Base-by-base conservation (phyloP, 2,113 vertebrate species). In the Clarias batrachus region DNA sequence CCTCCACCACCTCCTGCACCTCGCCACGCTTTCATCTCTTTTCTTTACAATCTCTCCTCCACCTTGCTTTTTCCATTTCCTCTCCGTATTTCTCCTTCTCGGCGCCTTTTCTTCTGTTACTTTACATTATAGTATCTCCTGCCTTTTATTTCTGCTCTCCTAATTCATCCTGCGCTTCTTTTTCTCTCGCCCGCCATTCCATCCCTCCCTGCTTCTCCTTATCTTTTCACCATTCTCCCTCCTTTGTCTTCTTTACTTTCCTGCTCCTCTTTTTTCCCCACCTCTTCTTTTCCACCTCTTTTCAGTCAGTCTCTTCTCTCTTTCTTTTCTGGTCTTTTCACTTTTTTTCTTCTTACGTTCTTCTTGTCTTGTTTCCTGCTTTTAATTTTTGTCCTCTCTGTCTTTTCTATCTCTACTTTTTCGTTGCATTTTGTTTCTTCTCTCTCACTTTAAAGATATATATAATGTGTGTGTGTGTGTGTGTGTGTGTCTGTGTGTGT, bases 391-490 rank as follows among this genome's bases (percentile, higher is more conserved):
- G 41, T 60, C 41, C 14, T 21, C 25, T 68, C 41, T 57, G 21
- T 37, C 12, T 37, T 68, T 48, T 70, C 48, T 25, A 3, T 60
- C 33, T n/a, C 16, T 16, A 60, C 77, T 41, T 7, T 6, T 21
- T 65, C 57, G 63, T 27, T 48, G n/a, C 23, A 11, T 25, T 4
- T 41, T 41, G 6, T 63, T 63, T 76, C 21, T 52, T 52, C 48
- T 71, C 33, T 59, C 14, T 74, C 5, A 0, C 60, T 25, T 48
- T 78, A n/a, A 0, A 73, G 33, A 70, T 16, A 70, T 6, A 7
- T 16, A 27, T 84, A 30, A 30, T 80, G 76, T 59, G 85, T 71
- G 66, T 74, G 66, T 82, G 68, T 87, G 59, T 37, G 66, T 84
- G 54, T 80, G 52, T 48, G 85, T 73, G 37, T 74, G 68, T 87